Conservation (phyloP, 2,797 vertebrate species). For the Ctenopoma kingsleyae region DNA sequence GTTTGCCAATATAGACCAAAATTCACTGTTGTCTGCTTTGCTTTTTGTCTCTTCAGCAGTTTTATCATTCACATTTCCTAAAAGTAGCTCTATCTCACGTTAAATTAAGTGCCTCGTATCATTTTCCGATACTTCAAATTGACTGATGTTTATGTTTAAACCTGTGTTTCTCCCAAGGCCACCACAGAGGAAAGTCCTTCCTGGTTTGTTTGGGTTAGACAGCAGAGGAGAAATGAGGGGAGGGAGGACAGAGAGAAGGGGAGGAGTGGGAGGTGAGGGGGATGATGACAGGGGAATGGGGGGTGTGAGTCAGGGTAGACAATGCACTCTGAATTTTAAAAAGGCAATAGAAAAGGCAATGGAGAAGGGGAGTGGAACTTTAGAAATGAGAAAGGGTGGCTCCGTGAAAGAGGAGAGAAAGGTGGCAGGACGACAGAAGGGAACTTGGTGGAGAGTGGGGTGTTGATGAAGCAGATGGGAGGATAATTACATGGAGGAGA, state of each 20-base stretch:
- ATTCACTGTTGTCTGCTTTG: conserved; percentile 8
- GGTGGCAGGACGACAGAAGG: conserved; percentile 38
- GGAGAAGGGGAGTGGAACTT: conserved; percentile 31
- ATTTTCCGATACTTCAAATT: conserved; percentile 65
- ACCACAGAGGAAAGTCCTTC: conserved; percentile 71
- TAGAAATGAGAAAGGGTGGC: conserved; percentile 26
- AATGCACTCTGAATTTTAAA: conserved; percentile 68
- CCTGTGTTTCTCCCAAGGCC: conserved; percentile 70
- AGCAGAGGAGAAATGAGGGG: conserved; percentile 66
- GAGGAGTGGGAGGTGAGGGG: conserved; percentile 47
- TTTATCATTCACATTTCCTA: conserved; percentile 26
- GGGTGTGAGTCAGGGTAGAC: conserved; percentile 44
- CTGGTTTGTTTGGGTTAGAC: conserved; percentile 80
- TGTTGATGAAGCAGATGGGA: conserved; percentile 22
- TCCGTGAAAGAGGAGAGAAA: conserved; percentile 30
- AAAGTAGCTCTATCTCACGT: conserved; percentile 42
- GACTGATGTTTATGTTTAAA: conserved; percentile 74
- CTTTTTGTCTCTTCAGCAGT: conserved; percentile 15
- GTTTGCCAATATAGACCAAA: conserved; percentile 8
- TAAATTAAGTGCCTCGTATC: conserved; percentile 56
- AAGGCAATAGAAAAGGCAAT: conserved; percentile 39
- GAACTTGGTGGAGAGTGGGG: conserved; percentile 1
- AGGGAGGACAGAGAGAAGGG: conserved; percentile 55
- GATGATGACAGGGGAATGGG: conserved; percentile 47
- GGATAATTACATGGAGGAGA: conserved; percentile 46